Evolutionary conservation across 2,113 vertebrate genomes (phyloP).

Genomic region (Synchiropus splendidus): DNA sequence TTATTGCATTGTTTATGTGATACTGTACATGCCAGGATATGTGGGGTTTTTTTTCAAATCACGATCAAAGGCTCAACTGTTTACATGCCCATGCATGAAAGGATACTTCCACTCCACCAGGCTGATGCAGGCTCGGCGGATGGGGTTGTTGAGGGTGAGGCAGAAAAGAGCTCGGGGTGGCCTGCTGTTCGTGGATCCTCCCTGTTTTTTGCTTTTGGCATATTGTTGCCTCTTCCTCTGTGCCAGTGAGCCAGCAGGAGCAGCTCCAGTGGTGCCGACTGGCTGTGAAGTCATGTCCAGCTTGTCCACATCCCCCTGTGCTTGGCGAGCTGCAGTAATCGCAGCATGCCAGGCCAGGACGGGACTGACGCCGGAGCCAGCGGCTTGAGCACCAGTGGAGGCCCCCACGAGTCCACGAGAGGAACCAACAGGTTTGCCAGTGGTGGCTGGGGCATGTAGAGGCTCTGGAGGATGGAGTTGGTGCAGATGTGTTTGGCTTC

Average conservation of each 20-base stretch:
- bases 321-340: conserved; percentile 85
- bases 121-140: conserved; percentile 98
- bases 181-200: conserved; percentile 83
- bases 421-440: conserved; percentile 45
- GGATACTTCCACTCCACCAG: conserved; percentile 99
- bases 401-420: conserved; percentile 40
- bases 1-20: neutral
- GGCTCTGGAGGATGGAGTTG: conserved; percentile 69
- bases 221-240: conserved; percentile 98
- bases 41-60: neutral
- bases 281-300: conserved; percentile 64
- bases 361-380: conserved; percentile 29
- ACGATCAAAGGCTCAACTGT: neutral
- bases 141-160: conserved; percentile 96
- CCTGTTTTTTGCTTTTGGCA: conserved; percentile 98
- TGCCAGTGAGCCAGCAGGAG: conserved; percentile 82
- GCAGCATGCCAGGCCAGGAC: conserved; percentile 89
- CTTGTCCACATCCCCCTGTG: conserved; percentile 64
- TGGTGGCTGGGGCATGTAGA: conserved; percentile 51
- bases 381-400: conserved; percentile 19
- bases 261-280: conserved; percentile 35
- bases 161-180: conserved; percentile 95
- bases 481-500: conserved; percentile 70
- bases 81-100: conserved; percentile 27
- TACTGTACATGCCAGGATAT: neutral